Evolutionary conservation across 2,797 vertebrate genomes (phyloP), one percentile per base, ranked within the genome.

Genomic region (Melanotaenia maccullochi): DNA sequence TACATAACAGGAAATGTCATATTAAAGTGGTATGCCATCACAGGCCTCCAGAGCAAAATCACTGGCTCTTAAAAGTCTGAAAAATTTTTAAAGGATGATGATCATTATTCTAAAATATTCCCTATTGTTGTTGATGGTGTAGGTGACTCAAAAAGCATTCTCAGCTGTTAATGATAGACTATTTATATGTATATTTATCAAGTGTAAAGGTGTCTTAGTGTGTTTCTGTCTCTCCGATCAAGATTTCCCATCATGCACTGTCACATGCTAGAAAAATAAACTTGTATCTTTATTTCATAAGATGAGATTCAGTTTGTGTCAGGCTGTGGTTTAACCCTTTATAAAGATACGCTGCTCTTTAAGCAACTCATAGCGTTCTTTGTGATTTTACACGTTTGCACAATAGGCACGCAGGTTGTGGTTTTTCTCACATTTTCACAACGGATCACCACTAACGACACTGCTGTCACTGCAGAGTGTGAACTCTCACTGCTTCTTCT

Each of bases 371-470:
- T 51, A 73, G 52, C 76, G 63, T 51, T 59, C 62, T 75, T 71
- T 71, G 87, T 71, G 84, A 84, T 78, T 87, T 85, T 65, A 58
- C 61, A 65, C 59, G 57, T 85, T 89, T 89, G 85, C 87, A 87
- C 87, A 87, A 82, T 66, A 86, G 66, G 64, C 70, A 69, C 76
- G 78, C 57, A 85, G 73, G 52, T 76, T 85, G 84, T 60, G 85
- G 84, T 80, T 89, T 86, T 82, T 81, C 78, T 85, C 73, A 86
- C 75, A 82, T 89, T 90, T 85, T 88, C 68, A 74, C 80, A 90
- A 83, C 76, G 70, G 79, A 83, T 92, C 68, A 82, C 85, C 84
- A 68, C 75, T 73, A 88, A 83, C 75, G 49, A 84, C 84, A 85
- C 75, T 86, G 84, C 80, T 80, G 63, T 81, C 76, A 76, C 75